Evolutionary conservation across 2,888 invertebrate species (phyloP), one percentile per base, ranked within the genome.

Genomic region (Melanostoma scalare): DNA sequence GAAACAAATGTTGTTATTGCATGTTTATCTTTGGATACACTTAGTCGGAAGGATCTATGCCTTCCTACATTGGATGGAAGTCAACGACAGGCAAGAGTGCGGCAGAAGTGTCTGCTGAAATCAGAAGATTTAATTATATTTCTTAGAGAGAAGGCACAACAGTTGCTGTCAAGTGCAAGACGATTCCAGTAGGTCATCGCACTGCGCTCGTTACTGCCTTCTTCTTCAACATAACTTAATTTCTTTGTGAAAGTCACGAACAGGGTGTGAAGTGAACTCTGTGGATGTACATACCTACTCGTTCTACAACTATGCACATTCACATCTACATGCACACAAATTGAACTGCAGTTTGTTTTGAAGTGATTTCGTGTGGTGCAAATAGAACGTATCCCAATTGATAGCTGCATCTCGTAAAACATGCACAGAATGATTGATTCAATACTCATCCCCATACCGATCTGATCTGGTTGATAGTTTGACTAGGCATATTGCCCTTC

Each of bases 101-200:
- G 31, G 40, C 52, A 46, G 72, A 76, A 76, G 81, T 81, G 71
- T 75, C 58, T 76, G 71, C 67, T 61, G 71, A 65, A 76, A 76
- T 76, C 48, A 61, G 67, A 81, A 72, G 71, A 76, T 76, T 81
- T 81, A 81, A 76, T 81, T 81, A 76, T 76, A 60, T 67, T 61
- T 63, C 48, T 46, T 40, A 42, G 10, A 40, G 50, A 63, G n/a
- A 71, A 67, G 52, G 30, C 38, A 71, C 36, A 55, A 44, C 73
- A 58, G 38, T 58, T 71, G 69, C 71, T 80, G 81, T 76, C 81
- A 81, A 76, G 76, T 71, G 60, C 72, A 61, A 42, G 31, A 42
- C 6, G 2, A 58, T 71, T 58, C 42, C 61, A 69, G 53, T 58
- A 63, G 61, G 61, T 55, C 61, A 63, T 76, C 46, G 55, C 53